Evolutionary conservation across 1,140 invertebrate species (phyloP).

Genomic region (Camponotus pennsylvanicus): DNA sequence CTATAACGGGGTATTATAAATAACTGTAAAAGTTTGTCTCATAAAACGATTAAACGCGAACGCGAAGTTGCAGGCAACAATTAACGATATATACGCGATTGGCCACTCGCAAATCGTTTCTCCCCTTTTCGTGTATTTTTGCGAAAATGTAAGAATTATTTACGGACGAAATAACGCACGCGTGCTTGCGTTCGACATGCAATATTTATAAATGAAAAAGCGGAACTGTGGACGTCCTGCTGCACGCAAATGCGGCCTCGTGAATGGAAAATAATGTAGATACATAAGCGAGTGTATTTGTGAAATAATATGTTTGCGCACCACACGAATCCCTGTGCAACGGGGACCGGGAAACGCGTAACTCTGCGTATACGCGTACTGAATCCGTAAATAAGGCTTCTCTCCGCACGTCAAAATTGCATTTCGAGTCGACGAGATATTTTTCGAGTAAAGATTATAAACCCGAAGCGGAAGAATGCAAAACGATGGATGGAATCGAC

Average conservation of each 20-base stretch:
- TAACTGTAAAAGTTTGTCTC: background rate
- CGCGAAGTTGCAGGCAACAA: background rate
- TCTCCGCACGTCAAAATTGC: too few relatives aligned
- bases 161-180: background rate
- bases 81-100: constrained; percentile 18
- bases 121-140: background rate
- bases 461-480: too few relatives aligned
- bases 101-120: background rate
- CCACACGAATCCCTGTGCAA: background rate
- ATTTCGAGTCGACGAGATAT: too few relatives aligned
- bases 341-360: background rate
- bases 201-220: background rate
- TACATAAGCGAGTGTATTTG: background rate
- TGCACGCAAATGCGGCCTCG: constrained; percentile 19
- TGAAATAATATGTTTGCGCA: constrained; percentile 24
- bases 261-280: background rate
- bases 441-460: too few relatives aligned
- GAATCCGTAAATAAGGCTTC: background rate
- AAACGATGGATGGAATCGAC: too few relatives aligned
- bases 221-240: background rate
- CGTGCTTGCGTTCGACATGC: background rate
- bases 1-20: constrained; percentile 5
- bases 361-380: background rate
- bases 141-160: background rate
- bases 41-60: background rate